A percentile compares a stretch with the other conserved stretches of the same genome.
These are phyloP conservation scores for Microcebus murinus DNA, from an alignment of 2,113 vertebrate species.

Conservation along the genomic window DNA sequence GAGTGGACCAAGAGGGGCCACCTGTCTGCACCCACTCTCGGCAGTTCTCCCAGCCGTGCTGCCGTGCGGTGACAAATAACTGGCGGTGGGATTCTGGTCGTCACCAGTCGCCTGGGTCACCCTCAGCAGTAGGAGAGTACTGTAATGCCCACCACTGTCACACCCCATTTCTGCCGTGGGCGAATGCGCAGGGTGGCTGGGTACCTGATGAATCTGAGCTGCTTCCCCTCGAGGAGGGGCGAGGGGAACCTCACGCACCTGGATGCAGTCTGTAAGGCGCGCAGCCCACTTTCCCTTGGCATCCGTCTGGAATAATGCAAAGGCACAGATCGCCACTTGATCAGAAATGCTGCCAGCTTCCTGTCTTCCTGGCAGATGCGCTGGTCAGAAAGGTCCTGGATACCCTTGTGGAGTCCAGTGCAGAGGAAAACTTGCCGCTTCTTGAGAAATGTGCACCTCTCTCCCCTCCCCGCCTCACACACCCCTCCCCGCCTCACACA, in stretches of 20 bases:
- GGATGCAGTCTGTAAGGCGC: background rate
- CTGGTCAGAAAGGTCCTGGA: constrained; percentile 62
- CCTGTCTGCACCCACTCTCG: accelerated
- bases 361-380: background rate
- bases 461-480: background rate
- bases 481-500: no score
- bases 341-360: constrained; percentile 64
- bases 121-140: accelerated
- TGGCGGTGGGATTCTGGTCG: background rate
- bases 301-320: constrained; percentile 55
- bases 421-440: constrained; percentile 46
- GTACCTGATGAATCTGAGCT: constrained; percentile 60
- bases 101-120: no score
- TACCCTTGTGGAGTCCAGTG: constrained; percentile 5
- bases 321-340: constrained; percentile 57
- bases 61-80: accelerated
- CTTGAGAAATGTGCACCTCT: background rate
- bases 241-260: constrained; percentile 17
- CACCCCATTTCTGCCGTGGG: background rate
- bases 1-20: background rate
- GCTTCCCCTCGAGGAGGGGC: constrained; percentile 52
- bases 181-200: constrained; percentile 52
- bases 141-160: accelerated
- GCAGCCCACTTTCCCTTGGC: background rate
- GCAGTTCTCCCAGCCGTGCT: accelerated